A percentile compares a stretch with the other conserved stretches of the same genome.
Conservation (phyloP, 2,888 invertebrate species). For the Idaea dimidiata region DNA sequence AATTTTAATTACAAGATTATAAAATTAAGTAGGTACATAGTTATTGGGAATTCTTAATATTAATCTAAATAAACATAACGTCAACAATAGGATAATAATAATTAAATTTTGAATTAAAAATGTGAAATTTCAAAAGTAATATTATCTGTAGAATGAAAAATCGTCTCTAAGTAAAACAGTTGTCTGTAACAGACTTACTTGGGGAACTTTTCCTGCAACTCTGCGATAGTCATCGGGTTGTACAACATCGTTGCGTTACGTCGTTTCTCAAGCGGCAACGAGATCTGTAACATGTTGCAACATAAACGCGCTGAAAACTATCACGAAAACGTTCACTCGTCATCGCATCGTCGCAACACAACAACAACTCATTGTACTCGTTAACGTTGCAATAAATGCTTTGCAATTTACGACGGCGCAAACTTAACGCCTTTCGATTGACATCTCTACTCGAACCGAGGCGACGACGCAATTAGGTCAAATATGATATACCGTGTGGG, state of each 20-base stretch:
- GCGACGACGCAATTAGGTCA: slow-evolving; percentile 38
- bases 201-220: slow-evolving; percentile 88
- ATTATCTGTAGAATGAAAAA: too few species aligned
- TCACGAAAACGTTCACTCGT: slow-evolving; percentile 7
- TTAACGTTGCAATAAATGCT: slow-evolving; percentile 13
- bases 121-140: too few species aligned
- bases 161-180: too few species aligned
- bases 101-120: too few species aligned
- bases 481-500: slow-evolving; percentile 27
- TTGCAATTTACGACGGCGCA: slow-evolving; percentile 6
- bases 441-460: slow-evolving; percentile 28
- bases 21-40: too few species aligned
- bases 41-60: too few species aligned
- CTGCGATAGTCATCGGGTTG: slow-evolving; percentile 92
- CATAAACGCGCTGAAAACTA: slow-evolving; percentile 5
- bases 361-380: slow-evolving; percentile 9
- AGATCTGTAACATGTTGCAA: slow-evolving; percentile 82
- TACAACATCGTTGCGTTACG: slow-evolving; percentile 95
- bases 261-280: slow-evolving; percentile 92
- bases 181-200: slow-evolving; percentile 58
- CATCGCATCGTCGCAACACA: slow-evolving; percentile 1
- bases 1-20: too few species aligned
- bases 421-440: slow-evolving; percentile 33
- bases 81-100: too few species aligned
- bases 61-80: too few species aligned